Evolutionary conservation across 1,140 invertebrate species (phyloP).

Genomic region (Papilio xuthus): DNA sequence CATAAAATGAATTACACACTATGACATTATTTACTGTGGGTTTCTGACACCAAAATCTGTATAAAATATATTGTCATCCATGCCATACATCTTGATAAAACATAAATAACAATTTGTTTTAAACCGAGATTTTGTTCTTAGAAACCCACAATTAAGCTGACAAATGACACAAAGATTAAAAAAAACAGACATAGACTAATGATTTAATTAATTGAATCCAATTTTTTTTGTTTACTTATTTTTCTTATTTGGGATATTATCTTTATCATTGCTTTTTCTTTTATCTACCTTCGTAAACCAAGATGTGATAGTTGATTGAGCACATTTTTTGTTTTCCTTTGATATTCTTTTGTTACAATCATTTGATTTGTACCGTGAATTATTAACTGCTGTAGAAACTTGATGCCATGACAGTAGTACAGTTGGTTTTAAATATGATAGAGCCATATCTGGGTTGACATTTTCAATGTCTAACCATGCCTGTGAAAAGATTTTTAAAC

Average conservation of each 20-base stretch:
- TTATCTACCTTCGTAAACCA: conserved; percentile 66
- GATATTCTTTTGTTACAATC: conserved; percentile 84
- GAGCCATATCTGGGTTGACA: conserved; percentile 81
- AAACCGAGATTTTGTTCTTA: no score
- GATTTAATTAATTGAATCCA: background rate
- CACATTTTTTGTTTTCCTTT: conserved; percentile 56
- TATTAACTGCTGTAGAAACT: conserved; percentile 88
- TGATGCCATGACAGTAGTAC: conserved; percentile 84
- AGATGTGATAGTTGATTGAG: conserved; percentile 66
- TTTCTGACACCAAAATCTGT: no score
- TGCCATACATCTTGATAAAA: no score
- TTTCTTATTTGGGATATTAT: conserved; percentile 9
- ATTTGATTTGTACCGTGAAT: conserved; percentile 86
- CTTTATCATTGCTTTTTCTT: conserved; percentile 52
- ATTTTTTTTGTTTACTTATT: background rate
- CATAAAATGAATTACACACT: no score
- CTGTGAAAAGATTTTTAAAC: conserved; percentile 62
- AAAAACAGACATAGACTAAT: background rate
- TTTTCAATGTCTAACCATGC: conserved; percentile 87
- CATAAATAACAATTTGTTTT: no score
- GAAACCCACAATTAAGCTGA: no score
- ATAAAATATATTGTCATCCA: no score
- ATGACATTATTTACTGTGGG: no score
- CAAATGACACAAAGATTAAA: background rate
- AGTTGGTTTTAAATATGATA: conserved; percentile 81